Percentiles rank a stretch among this genome's conserved stretches.
Evolutionary conservation across 2,113 vertebrate species (phyloP).

Genomic region (Glaucidium brasilianum): DNA sequence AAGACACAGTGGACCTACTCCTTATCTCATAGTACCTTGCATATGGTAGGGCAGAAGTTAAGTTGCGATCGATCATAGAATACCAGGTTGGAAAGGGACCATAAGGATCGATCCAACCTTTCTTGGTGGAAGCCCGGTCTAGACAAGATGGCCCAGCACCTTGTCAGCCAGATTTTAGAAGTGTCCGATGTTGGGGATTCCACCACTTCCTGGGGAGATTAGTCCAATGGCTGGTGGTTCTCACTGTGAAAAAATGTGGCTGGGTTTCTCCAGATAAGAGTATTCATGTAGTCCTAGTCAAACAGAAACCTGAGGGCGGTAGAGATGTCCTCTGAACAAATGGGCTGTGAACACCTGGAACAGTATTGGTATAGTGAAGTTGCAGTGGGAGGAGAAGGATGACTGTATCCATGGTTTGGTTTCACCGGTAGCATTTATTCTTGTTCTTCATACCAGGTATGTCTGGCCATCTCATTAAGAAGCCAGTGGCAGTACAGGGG

Average conservation of each 20-base stretch:
- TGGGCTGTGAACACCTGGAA: accelerated
- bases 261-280: accelerated
- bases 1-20: neutral
- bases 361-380: neutral
- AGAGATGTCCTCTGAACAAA: no score
- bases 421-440: neutral
- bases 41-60: neutral
- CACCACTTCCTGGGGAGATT: no score
- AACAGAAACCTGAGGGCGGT: no score
- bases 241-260: neutral
- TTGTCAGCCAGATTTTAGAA: no score
- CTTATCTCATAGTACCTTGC: accelerated
- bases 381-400: neutral
- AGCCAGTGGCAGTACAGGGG: neutral
- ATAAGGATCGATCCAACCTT: no score
- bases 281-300: neutral
- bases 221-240: no score
- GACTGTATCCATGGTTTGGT: neutral
- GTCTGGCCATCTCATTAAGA: accelerated
- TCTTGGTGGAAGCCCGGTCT: no score
- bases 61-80: accelerated
- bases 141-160: no score
- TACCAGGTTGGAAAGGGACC: no score
- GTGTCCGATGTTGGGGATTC: no score
- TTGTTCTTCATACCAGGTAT: accelerated